Conservation (phyloP, 2,888 invertebrate genomes). For the Unio pictorum region DNA sequence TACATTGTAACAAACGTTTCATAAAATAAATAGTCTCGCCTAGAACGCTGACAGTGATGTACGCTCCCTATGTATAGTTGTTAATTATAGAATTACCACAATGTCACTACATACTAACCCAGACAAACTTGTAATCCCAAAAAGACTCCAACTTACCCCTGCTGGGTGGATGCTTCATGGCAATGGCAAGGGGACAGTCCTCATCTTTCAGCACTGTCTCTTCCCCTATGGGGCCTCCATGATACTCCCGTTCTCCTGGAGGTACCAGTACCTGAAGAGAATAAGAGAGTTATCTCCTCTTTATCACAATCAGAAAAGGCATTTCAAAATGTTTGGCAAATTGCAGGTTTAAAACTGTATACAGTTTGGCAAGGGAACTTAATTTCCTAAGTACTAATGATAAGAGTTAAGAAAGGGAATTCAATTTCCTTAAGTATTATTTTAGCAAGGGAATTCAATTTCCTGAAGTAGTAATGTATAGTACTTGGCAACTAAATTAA, state of each 20-base stretch:
- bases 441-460: too few relatives aligned
- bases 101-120: too few relatives aligned
- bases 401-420: neutral
- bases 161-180: constrained; percentile 65
- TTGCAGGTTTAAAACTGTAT: neutral
- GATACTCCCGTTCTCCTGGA: constrained; percentile 59
- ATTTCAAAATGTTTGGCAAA: neutral
- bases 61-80: too few relatives aligned
- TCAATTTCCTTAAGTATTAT: too few relatives aligned
- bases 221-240: constrained; percentile 68
- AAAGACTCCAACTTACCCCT: constrained; percentile 48
- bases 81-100: too few relatives aligned
- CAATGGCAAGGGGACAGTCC: constrained; percentile 94
- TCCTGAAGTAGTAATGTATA: too few relatives aligned
- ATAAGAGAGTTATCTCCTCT: neutral
- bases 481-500: too few relatives aligned
- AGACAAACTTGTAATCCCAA: too few relatives aligned
- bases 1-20: too few relatives aligned
- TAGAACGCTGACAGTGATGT: too few relatives aligned
- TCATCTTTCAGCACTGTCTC: constrained; percentile 97
- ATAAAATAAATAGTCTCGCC: too few relatives aligned
- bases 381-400: too few relatives aligned
- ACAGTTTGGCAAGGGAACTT: neutral
- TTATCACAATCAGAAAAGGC: neutral
- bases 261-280: constrained; percentile 59